Evolutionary conservation across 2,797 vertebrate genomes (phyloP).

Genomic region (Sarcophilus harrisii): DNA sequence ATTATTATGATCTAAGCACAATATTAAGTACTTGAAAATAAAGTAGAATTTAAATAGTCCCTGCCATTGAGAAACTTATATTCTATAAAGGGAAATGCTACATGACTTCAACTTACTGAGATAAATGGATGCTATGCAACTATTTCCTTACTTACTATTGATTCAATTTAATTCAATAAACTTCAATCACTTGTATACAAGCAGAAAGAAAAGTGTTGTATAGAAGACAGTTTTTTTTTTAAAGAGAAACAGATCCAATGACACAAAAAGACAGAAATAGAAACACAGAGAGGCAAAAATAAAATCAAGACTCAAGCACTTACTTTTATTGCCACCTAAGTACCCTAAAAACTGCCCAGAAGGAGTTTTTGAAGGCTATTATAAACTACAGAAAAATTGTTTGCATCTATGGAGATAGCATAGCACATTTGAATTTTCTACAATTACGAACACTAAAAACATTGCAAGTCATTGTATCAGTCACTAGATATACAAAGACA

Average conservation of each 20-base stretch:
- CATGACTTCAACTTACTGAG: neutral
- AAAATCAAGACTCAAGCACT: neutral
- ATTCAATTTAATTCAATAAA: neutral
- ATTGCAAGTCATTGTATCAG: neutral
- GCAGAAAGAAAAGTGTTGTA: neutral
- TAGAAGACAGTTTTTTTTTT: neutral
- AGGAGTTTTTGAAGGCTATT: neutral
- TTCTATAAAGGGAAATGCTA: neutral
- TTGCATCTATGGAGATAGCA: neutral
- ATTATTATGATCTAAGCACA: neutral
- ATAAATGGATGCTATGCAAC: neutral
- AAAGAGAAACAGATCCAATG: too few relatives aligned
- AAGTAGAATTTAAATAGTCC: neutral
- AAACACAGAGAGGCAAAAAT: neutral
- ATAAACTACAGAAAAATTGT: neutral
- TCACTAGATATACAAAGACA: neutral
- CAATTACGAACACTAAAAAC: neutral
- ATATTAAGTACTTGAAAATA: neutral
- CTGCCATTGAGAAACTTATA: neutral
- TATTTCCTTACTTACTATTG: neutral
- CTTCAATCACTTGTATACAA: neutral
- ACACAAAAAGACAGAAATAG: neutral
- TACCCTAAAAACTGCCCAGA: neutral
- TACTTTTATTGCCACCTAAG: neutral
- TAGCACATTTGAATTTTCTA: neutral